Conservation (phyloP, 2,113 vertebrate species). For the Cricetomys ansorgei region DNA sequence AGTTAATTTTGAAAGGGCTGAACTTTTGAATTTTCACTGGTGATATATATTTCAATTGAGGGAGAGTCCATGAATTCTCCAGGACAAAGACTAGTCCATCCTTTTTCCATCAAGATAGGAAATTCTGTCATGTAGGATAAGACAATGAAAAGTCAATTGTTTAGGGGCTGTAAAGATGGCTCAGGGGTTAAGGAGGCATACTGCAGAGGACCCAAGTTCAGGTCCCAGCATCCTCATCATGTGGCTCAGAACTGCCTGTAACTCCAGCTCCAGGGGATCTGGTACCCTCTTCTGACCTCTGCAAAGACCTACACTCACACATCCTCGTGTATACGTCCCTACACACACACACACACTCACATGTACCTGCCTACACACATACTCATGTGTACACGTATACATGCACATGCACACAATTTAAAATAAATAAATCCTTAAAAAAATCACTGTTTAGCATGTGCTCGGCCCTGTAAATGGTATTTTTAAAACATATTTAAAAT, state of each 20-base stretch:
- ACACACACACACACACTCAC: not conserved
- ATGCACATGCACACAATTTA: not conserved
- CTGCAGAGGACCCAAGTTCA: not conserved
- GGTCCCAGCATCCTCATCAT: not conserved
- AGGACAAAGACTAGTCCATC: not conserved
- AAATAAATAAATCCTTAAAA: not conserved
- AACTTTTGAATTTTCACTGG: not conserved
- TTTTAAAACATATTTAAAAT: no score
- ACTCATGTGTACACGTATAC: not conserved
- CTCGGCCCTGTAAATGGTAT: no score
- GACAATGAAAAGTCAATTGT: not conserved
- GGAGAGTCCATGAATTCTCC: not conserved
- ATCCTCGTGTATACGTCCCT: no score
- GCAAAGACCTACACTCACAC: no score
- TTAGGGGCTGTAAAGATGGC: not conserved
- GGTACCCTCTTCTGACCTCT: no score
- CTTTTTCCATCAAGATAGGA: not conserved
- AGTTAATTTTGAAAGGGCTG: not conserved
- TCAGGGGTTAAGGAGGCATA: not conserved
- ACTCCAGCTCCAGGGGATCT: not conserved
- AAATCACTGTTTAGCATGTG: not conserved
- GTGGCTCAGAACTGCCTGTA: not conserved
- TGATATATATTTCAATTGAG: not conserved
- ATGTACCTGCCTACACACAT: not conserved
- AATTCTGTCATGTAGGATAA: not conserved